phyloP scores from a whole-genome alignment of 1,140 invertebrate species.

The Pantala flavescens region DNA sequence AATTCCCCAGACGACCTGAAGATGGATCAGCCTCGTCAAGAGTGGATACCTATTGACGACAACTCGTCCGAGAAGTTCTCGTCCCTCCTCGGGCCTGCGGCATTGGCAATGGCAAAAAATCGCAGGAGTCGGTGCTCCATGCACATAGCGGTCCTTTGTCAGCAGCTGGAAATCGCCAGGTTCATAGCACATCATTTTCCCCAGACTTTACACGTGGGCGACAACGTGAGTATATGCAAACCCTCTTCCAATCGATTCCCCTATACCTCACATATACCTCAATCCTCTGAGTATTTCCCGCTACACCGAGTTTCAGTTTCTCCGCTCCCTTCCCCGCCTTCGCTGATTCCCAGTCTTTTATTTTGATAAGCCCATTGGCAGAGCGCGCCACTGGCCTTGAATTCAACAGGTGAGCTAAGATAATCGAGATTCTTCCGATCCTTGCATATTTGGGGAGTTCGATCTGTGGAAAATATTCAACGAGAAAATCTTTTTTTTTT shows the following conservation, averaged over 20 bases:
- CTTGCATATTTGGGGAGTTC: too few relatives aligned
- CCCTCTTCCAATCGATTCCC: background rate
- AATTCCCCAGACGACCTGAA: background rate
- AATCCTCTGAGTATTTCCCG: too few relatives aligned
- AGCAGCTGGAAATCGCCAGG: slow-evolving; percentile 64
- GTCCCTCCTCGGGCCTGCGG: slow-evolving; percentile 39
- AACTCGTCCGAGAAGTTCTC: background rate
- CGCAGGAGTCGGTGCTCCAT: slow-evolving; percentile 51
- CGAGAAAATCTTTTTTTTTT: too few relatives aligned
- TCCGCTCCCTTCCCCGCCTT: too few relatives aligned
- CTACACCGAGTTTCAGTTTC: too few relatives aligned
- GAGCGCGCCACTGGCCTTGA: too few relatives aligned
- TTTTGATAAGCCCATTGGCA: too few relatives aligned
- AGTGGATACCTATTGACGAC: slow-evolving; percentile 19
- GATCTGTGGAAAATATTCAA: too few relatives aligned
- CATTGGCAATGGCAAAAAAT: slow-evolving; percentile 65
- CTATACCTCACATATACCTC: too few relatives aligned
- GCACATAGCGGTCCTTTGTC: slow-evolving; percentile 70
- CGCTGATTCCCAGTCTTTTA: too few relatives aligned
- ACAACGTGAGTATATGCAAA: slow-evolving; percentile 60
- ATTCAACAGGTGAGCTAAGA: too few relatives aligned
- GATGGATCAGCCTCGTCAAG: background rate
- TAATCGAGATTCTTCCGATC: too few relatives aligned
- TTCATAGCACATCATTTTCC: slow-evolving; percentile 60
- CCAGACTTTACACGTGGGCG: slow-evolving; percentile 59